These are phyloP conservation scores for Pseudonaja textilis DNA, from an alignment of 2,113 vertebrate genomes.

Conservation along the genomic window DNA sequence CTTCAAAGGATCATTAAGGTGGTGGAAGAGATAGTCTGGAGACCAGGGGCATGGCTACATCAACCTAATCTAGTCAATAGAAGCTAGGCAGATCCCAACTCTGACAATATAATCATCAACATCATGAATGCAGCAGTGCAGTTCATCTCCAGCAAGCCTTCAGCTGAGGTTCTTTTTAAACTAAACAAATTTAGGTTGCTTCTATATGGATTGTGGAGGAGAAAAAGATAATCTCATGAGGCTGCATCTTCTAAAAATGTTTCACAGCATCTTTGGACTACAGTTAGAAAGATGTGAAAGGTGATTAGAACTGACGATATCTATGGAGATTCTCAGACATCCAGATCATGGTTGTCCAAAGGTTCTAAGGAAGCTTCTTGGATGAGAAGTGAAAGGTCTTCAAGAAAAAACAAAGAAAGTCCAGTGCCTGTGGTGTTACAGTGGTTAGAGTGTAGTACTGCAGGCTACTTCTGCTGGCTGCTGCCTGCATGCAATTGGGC, in stretches of 20 bases:
- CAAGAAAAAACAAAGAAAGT: neutral
- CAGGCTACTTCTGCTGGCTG: too few species aligned
- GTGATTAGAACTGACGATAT: neutral
- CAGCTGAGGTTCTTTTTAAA: neutral
- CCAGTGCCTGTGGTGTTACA: neutral
- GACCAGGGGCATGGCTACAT: neutral
- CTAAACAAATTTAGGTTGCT: neutral
- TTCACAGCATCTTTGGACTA: neutral
- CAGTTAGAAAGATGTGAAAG: neutral
- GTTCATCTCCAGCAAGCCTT: neutral
- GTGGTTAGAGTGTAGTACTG: too few species aligned
- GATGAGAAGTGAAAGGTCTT: neutral
- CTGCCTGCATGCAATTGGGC: too few species aligned
- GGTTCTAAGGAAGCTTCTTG: neutral
- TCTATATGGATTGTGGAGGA: neutral
- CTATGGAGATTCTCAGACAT: neutral
- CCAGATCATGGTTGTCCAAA: neutral
- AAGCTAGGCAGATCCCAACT: neutral
- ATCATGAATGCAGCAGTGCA: neutral
- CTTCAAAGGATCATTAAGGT: neutral
- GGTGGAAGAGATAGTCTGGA: neutral
- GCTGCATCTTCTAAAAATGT: neutral
- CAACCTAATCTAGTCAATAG: neutral
- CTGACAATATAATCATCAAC: neutral
- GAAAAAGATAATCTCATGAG: neutral